A percentile compares a stretch with the other conserved stretches of the same genome.
These are phyloP conservation scores for Monomorium pharaonis DNA, from an alignment of 1,140 invertebrate genomes.

Conservation along the genomic window DNA sequence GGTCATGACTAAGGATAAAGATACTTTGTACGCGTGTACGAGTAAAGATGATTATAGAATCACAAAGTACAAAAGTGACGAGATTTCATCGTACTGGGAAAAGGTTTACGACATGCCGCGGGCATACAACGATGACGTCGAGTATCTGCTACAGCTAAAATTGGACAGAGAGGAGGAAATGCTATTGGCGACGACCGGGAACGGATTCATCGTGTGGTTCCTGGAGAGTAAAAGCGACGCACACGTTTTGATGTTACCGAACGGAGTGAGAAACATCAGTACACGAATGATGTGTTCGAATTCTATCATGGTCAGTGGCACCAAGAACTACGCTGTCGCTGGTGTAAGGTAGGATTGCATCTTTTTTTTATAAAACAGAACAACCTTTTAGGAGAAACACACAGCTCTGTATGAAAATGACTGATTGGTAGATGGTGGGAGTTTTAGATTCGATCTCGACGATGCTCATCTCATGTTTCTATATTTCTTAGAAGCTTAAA, in stretches of 20 bases:
- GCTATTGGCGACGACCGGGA: constrained; percentile 93
- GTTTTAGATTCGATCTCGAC: too few species aligned
- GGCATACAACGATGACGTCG: constrained; percentile 89
- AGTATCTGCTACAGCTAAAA: constrained; percentile 93
- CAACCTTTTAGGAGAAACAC: too few species aligned
- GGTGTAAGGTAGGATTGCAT: constrained; percentile 90
- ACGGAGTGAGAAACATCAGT: constrained; percentile 96
- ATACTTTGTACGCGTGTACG: constrained; percentile 87
- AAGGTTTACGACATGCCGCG: constrained; percentile 87
- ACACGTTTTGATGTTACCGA: constrained; percentile 91
- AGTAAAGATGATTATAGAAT: constrained; percentile 86
- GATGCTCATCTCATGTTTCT: too few species aligned
- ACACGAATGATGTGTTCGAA: constrained; percentile 95
- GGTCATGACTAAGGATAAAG: constrained; percentile 86
- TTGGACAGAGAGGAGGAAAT: constrained; percentile 92
- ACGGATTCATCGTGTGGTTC: constrained; percentile 93
- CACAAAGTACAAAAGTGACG: constrained; percentile 85
- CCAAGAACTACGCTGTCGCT: constrained; percentile 96
- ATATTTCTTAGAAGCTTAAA: too few species aligned
- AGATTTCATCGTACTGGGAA: constrained; percentile 87
- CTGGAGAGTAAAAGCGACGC: constrained; percentile 86
- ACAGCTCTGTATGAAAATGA: too few species aligned
- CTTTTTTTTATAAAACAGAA: too few species aligned
- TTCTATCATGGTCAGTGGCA: constrained; percentile 95
- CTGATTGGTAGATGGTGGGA: too few species aligned